Percentiles rank a stretch among this genome's conserved stretches.
Conservation (phyloP, 2,888 invertebrate species). For the Lomographa bimaculata region DNA sequence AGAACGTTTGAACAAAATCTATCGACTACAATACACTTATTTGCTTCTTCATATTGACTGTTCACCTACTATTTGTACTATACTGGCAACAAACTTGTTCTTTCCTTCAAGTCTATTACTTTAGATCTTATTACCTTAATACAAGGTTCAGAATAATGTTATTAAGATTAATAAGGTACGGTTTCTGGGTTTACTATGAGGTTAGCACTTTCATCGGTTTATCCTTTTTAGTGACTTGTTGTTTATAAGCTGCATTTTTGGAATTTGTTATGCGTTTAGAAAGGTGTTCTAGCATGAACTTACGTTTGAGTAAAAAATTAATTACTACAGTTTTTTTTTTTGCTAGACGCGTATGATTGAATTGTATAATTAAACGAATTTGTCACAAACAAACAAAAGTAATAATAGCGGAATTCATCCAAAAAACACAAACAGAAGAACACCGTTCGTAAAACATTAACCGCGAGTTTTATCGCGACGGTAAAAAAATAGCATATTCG, state of each 20-base stretch:
- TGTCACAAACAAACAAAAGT: too few species aligned
- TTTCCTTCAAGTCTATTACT: background rate
- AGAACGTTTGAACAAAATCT: background rate
- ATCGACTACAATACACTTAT: constrained; percentile 5
- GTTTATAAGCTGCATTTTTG: constrained; percentile 2
- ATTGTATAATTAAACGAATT: too few species aligned
- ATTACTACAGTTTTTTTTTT: too few species aligned
- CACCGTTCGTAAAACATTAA: too few species aligned
- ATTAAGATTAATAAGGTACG: background rate
- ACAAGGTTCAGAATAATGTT: constrained; percentile 2
- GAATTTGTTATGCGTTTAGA: background rate
- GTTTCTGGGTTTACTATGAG: constrained; percentile 25
- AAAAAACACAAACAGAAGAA: too few species aligned
- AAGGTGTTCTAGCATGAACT: too few species aligned
- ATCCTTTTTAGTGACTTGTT: constrained; percentile 25
- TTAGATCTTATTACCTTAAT: background rate
- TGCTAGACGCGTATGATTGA: too few species aligned
- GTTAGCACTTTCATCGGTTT: constrained; percentile 52
- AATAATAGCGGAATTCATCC: too few species aligned
- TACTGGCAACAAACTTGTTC: constrained; percentile 3
- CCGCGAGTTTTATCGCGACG: too few species aligned
- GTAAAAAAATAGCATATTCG: too few species aligned
- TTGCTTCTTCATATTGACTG: constrained; percentile 11
- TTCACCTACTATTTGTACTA: constrained; percentile 12
- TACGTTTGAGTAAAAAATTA: too few species aligned